Percentiles rank a stretch among this genome's conserved stretches.
These are phyloP conservation scores for Tanypteryx hageni DNA, from an alignment of 2,888 invertebrate species.

Conservation along the genomic window DNA sequence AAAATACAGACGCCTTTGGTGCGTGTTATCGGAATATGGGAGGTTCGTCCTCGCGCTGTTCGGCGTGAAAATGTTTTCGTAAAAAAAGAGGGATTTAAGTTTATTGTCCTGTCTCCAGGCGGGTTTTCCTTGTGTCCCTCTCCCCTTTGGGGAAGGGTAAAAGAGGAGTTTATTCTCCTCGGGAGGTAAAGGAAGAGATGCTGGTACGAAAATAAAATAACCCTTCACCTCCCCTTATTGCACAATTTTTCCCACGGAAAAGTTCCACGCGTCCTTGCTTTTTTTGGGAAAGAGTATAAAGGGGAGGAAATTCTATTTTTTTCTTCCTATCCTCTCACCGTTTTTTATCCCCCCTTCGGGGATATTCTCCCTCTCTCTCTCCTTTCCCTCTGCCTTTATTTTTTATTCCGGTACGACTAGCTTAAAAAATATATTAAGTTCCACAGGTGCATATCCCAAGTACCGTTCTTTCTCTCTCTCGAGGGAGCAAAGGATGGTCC, in stretches of 20 bases:
- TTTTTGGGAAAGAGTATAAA: background rate
- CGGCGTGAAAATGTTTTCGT: background rate
- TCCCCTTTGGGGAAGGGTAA: background rate
- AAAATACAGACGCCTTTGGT: background rate
- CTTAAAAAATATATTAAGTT: slow-evolving; percentile 6
- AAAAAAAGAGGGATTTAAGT: background rate
- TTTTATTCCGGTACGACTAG: background rate
- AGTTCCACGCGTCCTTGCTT: background rate
- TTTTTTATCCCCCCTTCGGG: background rate
- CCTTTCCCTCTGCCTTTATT: background rate
- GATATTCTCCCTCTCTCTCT: background rate
- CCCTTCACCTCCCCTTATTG: background rate
- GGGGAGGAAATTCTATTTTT: background rate
- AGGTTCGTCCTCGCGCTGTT: background rate
- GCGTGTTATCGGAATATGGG: background rate
- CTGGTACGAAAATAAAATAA: background rate
- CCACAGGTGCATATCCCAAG: background rate
- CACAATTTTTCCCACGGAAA: background rate
- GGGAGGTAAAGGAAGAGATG: background rate
- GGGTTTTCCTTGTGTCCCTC: background rate
- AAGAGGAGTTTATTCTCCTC: background rate
- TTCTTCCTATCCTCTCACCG: background rate
- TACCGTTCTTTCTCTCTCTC: background rate
- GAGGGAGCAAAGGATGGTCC: background rate
- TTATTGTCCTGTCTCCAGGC: background rate